Evolutionary conservation across 2,888 invertebrate species (phyloP).

Genomic region (Blastobasis adustella): DNA sequence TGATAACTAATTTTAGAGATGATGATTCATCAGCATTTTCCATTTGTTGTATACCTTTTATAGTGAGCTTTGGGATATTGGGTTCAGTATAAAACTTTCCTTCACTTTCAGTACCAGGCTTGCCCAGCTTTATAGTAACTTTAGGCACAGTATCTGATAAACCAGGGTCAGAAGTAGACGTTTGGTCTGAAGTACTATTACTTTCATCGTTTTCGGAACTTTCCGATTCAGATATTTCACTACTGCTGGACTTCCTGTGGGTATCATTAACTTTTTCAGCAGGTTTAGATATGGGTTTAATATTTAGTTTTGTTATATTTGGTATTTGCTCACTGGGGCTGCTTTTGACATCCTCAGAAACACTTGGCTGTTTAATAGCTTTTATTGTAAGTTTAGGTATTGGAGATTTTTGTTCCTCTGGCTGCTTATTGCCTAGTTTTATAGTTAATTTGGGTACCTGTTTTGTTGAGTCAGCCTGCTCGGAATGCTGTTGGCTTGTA

Average conservation of each 20-base stretch:
- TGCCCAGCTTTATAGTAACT: conserved; percentile 65
- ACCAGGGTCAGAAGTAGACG: conserved; percentile 59
- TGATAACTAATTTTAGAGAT: conserved; percentile 53
- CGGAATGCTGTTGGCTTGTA: conserved; percentile 25
- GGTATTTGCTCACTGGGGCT: conserved; percentile 46
- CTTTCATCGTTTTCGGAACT: conserved; percentile 73
- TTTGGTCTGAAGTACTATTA: conserved; percentile 60
- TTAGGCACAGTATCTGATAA: conserved; percentile 53
- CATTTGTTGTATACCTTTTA: conserved; percentile 53
- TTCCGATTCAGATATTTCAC: conserved; percentile 71
- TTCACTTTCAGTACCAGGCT: conserved; percentile 59
- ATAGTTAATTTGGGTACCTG: conserved; percentile 70
- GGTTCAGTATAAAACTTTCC: conserved; percentile 62
- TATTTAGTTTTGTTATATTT: conserved; percentile 60
- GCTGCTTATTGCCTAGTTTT: conserved; percentile 51
- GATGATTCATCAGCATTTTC: conserved; percentile 43
- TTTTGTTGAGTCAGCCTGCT: conserved; percentile 25
- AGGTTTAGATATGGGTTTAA: conserved; percentile 65
- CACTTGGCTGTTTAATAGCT: conserved; percentile 38
- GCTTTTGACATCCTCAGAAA: conserved; percentile 18
- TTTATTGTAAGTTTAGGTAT: conserved; percentile 62
- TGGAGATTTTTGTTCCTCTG: conserved; percentile 53
- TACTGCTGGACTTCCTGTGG: conserved; percentile 66
- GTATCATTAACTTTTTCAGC: conserved; percentile 62
- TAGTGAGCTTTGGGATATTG: conserved; percentile 62